Evolutionary conservation across 2,797 vertebrate species (phyloP), one percentile per base, ranked within the genome.

Genomic region (Tauraco hartlaubi): DNA sequence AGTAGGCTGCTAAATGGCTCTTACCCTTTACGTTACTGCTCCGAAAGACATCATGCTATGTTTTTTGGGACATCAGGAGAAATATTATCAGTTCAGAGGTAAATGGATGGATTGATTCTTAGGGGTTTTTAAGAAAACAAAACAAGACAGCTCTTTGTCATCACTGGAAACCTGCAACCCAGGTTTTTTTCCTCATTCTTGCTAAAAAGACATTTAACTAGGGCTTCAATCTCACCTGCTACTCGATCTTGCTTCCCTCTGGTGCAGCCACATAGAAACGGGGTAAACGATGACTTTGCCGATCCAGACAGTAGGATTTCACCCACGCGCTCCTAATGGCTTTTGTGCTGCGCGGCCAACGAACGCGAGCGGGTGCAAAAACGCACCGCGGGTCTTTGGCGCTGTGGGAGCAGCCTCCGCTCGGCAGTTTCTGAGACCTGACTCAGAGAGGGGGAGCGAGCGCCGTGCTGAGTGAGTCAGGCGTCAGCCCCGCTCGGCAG

Each of bases 1-100:
- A 78, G 62, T 67, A 67, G 37, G 58, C 74, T 92, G 59, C 77
- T 90, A 82, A 88, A 74, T 76, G 61, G 41, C 43, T 94, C 90
- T 80, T 88, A 37, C 49, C 52, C 44, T 81, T 92, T 52, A 59
- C 6, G 12, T 58, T 77, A 55, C 58, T 94, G 72, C 66, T 90
- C 55, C 6, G 5, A 89, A 94, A 80, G 15, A 37, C 29, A 29
- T 15, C 39, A 48, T 63, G 44, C 59, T 81, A 48, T 86, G 31
- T 61, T 95, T 95, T 88, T 74, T 26, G 41, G 56, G 26, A 51
- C 2, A 9, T 63, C 17, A 12, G 54, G 41, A 90, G 49, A 92
- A 86, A 54, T 76, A 41, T 33, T 63, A 61, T 43, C 51, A 49
- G 23, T 85, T 82, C 64, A 76, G 59, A 71, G 44, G 12, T 71